Conservation (phyloP, 1,140 invertebrate species). For the Diabrotica virgifera region DNA sequence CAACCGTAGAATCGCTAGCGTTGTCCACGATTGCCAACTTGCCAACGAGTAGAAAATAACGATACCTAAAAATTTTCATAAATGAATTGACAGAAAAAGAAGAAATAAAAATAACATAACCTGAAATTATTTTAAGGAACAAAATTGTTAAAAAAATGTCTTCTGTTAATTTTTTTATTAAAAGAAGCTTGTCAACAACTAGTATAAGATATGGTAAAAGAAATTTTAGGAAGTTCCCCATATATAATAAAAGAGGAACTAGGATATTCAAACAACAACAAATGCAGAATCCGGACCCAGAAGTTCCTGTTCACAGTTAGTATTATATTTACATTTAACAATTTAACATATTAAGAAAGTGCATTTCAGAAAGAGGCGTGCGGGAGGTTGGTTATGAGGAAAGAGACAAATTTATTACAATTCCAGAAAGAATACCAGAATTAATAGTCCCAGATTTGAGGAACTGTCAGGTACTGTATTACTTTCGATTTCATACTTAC, state of each 20-base stretch:
- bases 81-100: too few species aligned
- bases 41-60: neutral
- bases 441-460: constrained; percentile 87
- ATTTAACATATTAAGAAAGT: constrained; percentile 16
- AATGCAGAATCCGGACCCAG: constrained; percentile 54
- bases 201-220: constrained; percentile 61
- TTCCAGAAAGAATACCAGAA: constrained; percentile 91
- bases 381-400: constrained; percentile 57
- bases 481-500: neutral
- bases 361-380: constrained; percentile 60
- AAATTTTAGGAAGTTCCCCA: constrained; percentile 75
- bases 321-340: constrained; percentile 20
- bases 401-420: constrained; percentile 57
- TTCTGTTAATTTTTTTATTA: constrained; percentile 41
- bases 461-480: constrained; percentile 58
- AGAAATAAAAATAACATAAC: neutral
- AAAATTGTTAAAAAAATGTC: neutral
- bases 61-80: too few species aligned
- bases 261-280: constrained; percentile 62
- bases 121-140: neutral
- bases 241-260: constrained; percentile 71
- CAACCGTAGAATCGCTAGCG: neutral
- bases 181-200: constrained; percentile 60
- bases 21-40: neutral
- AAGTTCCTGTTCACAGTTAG: constrained; percentile 61